Percentiles rank a stretch among this genome's conserved stretches.
Conservation (phyloP, 1,140 invertebrate species). For the Meloidogyne hapla region DNA sequence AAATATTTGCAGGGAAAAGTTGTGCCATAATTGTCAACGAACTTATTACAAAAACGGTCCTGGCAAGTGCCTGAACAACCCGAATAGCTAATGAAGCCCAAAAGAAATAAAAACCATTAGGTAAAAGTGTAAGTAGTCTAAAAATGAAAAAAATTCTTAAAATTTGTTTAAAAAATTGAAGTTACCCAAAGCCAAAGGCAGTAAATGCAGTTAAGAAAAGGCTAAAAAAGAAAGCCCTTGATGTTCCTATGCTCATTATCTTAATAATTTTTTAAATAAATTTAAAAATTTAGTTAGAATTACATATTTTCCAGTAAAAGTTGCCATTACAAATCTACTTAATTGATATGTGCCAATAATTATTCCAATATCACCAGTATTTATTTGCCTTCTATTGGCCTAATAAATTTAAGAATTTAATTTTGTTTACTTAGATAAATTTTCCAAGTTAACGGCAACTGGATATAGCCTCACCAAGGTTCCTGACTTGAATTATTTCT, state of each 20-base stretch:
- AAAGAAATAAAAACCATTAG: constrained; percentile 9
- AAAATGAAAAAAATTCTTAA: neutral
- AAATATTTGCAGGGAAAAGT: constrained; percentile 14
- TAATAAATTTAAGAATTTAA: neutral
- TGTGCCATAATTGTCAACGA: constrained; percentile 14
- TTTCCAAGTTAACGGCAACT: too few relatives aligned
- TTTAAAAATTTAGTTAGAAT: constrained; percentile 7
- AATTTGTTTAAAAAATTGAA: neutral
- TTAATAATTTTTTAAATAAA: constrained; percentile 3
- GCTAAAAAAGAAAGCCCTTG: constrained; percentile 2
- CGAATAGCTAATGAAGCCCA: constrained; percentile 12
- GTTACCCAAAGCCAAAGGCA: constrained; percentile 21
- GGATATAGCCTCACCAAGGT: too few relatives aligned
- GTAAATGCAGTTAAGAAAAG: constrained; percentile 11
- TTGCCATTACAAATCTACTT: constrained; percentile 25
- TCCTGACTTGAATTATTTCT: too few relatives aligned
- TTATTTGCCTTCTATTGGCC: constrained; percentile 11
- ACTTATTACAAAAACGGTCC: constrained; percentile 22
- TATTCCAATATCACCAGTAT: constrained; percentile 20
- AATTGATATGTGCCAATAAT: constrained; percentile 23
- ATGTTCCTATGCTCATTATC: constrained; percentile 18
- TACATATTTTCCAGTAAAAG: constrained; percentile 27
- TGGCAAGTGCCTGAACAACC: constrained; percentile 13
- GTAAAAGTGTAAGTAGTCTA: constrained; percentile 13
- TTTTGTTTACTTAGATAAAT: too few relatives aligned